Conservation (phyloP, 2,113 vertebrate species). For the Rhinoderma darwinii region DNA sequence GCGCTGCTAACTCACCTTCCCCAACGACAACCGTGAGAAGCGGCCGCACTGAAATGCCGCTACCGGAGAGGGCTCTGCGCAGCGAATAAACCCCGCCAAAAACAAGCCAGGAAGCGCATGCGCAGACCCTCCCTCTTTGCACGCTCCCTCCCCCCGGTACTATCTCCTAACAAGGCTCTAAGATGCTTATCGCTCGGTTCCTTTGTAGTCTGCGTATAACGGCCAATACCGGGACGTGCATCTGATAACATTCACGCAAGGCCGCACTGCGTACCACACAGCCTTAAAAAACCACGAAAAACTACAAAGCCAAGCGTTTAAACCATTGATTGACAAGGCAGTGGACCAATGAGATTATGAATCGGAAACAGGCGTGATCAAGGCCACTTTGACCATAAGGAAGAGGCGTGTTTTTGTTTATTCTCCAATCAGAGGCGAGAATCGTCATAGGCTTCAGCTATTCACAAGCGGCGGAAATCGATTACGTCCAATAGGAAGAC, state of each 20-base stretch:
- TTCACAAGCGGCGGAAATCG: not conserved
- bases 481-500: not conserved
- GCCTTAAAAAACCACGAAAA: too few relatives aligned
- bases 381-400: not conserved
- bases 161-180: too few relatives aligned
- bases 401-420: not conserved
- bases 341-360: not conserved
- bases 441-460: not conserved
- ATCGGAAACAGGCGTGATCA: not conserved
- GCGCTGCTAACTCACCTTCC: constrained; percentile 63
- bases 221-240: not conserved
- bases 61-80: constrained; percentile 64
- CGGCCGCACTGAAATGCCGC: constrained; percentile 32
- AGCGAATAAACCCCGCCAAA: constrained; percentile 75
- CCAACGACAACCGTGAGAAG: constrained; percentile 60
- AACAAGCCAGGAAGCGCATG: constrained; percentile 71
- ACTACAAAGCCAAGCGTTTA: too few relatives aligned
- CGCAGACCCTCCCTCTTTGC: constrained; percentile 59
- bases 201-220: too few relatives aligned
- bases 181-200: too few relatives aligned
- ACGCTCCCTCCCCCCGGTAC: not conserved
- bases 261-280: not conserved
- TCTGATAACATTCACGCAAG: too few relatives aligned
- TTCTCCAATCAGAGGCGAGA: not conserved
- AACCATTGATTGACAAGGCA: not conserved